These are phyloP conservation scores for Copsychus sechellarum DNA, from an alignment of 2,113 vertebrate species.

Conservation along the genomic window DNA sequence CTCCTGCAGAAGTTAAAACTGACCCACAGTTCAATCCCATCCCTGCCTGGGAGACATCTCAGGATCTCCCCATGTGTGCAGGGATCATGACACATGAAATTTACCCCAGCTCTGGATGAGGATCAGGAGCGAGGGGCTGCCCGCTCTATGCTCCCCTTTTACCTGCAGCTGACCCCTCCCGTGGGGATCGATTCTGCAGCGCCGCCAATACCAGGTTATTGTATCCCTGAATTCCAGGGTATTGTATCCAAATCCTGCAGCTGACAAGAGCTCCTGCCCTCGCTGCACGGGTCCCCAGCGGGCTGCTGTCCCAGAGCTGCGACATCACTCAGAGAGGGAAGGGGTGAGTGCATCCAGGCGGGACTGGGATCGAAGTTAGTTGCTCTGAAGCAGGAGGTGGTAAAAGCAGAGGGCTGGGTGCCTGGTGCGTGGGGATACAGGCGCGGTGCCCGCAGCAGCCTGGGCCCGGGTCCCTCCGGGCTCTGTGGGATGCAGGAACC, in stretches of 20 bases:
- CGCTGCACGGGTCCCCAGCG: rapidly evolving
- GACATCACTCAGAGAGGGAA: rapidly evolving
- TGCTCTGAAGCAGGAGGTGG: neutral
- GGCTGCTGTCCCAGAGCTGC: rapidly evolving
- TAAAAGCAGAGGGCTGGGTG: neutral
- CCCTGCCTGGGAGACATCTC: neutral
- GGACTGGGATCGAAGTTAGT: rapidly evolving
- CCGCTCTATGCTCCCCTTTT: rapidly evolving
- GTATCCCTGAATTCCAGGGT: rapidly evolving
- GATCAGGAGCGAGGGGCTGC: neutral
- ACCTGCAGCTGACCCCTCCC: neutral
- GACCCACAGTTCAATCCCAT: rapidly evolving
- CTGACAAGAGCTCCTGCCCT: neutral
- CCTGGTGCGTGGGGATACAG: neutral
- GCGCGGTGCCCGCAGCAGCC: neutral
- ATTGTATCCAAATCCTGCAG: neutral
- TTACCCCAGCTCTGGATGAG: rapidly evolving
- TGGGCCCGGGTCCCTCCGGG: neutral
- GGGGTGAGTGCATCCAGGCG: rapidly evolving
- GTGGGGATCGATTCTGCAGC: neutral
- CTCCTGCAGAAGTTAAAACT: neutral
- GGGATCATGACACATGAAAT: rapidly evolving
- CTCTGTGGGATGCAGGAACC: neutral
- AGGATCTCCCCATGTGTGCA: neutral
- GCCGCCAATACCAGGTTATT: rapidly evolving